These are phyloP conservation scores for Hemibagrus wyckioides DNA, from an alignment of 2,113 vertebrate genomes.

Conservation along the genomic window DNA sequence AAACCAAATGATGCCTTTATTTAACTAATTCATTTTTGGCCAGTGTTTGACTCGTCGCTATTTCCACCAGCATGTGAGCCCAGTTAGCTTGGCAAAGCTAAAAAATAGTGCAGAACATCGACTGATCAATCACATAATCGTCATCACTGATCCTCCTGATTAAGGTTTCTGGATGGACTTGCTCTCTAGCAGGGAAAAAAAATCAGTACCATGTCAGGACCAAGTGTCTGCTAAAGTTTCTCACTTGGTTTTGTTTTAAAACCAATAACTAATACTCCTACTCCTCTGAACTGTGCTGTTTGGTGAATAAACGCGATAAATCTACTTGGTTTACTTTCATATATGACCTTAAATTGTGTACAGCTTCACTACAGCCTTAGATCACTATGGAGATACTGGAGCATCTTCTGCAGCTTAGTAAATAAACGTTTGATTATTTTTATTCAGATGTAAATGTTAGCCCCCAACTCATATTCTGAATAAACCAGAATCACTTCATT, in stretches of 20 bases:
- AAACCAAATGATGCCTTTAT: neutral
- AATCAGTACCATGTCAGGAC: neutral
- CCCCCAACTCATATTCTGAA: neutral
- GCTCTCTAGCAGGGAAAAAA: neutral
- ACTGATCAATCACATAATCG: neutral
- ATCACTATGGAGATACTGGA: neutral
- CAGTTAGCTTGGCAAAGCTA: neutral
- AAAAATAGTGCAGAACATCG: neutral
- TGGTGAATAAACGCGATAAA: no score
- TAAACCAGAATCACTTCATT: neutral
- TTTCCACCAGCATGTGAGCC: neutral
- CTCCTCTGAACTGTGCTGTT: no score
- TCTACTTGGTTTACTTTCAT: neutral
- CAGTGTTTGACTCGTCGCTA: neutral
- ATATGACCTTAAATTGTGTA: neutral
- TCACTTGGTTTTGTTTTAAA: neutral
- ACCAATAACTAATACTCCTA: no score
- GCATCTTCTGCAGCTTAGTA: neutral
- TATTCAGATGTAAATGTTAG: neutral
- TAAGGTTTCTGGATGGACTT: neutral
- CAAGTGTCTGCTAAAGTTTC: neutral
- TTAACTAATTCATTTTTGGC: neutral
- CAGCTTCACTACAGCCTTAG: neutral
- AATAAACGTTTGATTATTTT: neutral
- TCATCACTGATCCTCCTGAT: neutral